Percentiles rank a stretch among this genome's conserved stretches.
Conservation (phyloP, 2,888 invertebrate species). For the Cataglyphis livida region DNA sequence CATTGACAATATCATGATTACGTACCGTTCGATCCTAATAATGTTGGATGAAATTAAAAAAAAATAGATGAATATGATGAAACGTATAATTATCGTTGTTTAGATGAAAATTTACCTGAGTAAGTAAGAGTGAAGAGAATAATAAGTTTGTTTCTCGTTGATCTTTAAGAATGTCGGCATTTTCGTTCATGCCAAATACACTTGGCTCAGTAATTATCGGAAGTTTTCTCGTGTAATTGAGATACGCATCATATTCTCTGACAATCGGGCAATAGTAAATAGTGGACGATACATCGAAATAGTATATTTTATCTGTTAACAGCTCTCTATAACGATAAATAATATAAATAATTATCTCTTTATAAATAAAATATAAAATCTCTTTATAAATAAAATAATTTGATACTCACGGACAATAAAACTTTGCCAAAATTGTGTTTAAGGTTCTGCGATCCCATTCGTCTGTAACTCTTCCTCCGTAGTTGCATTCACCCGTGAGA, state of each 20-base stretch:
- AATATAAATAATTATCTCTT: not conserved
- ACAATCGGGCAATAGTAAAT: conserved; percentile 91
- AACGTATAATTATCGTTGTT: not conserved
- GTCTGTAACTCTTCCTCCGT: conserved; percentile 98
- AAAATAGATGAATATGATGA: not conserved
- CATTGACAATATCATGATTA: conserved; percentile 22
- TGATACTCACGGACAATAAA: conserved; percentile 90
- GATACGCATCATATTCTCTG: conserved; percentile 91
- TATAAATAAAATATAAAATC: conserved; percentile 17
- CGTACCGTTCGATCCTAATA: conserved; percentile 69
- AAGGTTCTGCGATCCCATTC: conserved; percentile 97
- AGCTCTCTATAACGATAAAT: conserved; percentile 73
- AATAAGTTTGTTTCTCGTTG: conserved; percentile 94
- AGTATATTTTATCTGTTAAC: conserved; percentile 74
- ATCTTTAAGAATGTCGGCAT: conserved; percentile 97
- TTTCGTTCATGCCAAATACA: conserved; percentile 97
- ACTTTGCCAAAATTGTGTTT: conserved; percentile 92
- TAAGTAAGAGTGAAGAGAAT: conserved; percentile 90
- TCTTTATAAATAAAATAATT: not conserved
- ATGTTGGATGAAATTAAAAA: conserved; percentile 6
- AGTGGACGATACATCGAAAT: conserved; percentile 82
- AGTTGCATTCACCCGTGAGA: conserved; percentile 98
- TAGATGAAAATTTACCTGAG: conserved; percentile 88
- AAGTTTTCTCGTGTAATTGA: conserved; percentile 89
- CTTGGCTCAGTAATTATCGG: conserved; percentile 93